These are phyloP conservation scores for Myotis lucifugus DNA, from an alignment of 2,113 vertebrate species.

Conservation along the genomic window DNA sequence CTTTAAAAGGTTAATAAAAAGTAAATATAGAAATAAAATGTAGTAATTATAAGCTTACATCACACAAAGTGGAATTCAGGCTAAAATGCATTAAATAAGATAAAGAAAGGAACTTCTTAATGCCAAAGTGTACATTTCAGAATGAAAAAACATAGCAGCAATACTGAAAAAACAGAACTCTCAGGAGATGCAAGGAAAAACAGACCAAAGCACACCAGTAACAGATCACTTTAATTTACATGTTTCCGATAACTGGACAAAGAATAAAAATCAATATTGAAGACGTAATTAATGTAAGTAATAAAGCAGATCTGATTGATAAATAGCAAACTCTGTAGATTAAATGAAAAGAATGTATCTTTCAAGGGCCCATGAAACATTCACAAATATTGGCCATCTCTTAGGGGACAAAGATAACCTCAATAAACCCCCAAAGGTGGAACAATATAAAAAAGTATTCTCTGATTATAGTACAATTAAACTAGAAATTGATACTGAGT, in stretches of 20 bases:
- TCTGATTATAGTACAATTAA: slow-evolving; percentile 48
- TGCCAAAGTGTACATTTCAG: background rate
- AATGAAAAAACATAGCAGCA: background rate
- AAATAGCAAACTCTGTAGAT: slow-evolving; percentile 51
- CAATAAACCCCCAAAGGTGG: background rate
- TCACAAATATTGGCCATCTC: slow-evolving; percentile 66
- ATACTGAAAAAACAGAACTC: background rate
- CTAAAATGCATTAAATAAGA: slow-evolving; percentile 27
- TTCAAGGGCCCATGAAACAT: slow-evolving; percentile 40
- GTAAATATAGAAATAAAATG: slow-evolving; percentile 25
- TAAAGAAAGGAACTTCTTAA: slow-evolving; percentile 16
- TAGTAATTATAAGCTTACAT: background rate
- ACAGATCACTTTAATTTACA: slow-evolving; percentile 50
- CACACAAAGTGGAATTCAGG: slow-evolving; percentile 26
- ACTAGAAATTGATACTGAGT: slow-evolving; percentile 48
- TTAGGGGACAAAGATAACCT: slow-evolving; percentile 55
- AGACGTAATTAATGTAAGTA: slow-evolving; percentile 61
- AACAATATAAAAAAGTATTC: background rate
- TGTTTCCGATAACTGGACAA: slow-evolving; percentile 48
- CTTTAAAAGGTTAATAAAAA: slow-evolving; percentile 12
- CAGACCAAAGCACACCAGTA: background rate
- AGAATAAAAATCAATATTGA: slow-evolving; percentile 68
- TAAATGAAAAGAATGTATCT: slow-evolving; percentile 55
- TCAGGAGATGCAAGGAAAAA: slow-evolving; percentile 19
- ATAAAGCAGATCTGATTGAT: slow-evolving; percentile 58